Conservation (phyloP, 2,113 vertebrate species). For the Octodon degus region DNA sequence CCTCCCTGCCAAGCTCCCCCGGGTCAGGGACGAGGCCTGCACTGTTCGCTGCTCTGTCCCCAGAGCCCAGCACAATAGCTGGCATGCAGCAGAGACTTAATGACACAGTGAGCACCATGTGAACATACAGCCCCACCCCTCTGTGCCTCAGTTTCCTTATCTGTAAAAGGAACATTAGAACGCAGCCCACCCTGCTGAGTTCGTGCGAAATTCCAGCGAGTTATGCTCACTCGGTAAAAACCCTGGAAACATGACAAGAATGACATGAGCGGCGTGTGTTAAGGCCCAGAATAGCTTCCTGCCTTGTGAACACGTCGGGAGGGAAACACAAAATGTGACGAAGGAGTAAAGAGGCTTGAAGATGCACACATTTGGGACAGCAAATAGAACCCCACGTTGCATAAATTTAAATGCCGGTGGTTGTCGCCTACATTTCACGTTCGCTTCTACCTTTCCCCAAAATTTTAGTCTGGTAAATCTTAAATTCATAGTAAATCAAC, state of each 20-base stretch:
- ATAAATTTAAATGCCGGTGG: rapidly evolving
- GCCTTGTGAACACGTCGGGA: rapidly evolving
- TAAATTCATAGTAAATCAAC: not conserved
- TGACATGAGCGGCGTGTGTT: not conserved
- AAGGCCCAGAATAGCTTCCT: not conserved
- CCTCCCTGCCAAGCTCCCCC: not conserved
- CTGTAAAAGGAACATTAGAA: not conserved
- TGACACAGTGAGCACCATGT: rapidly evolving
- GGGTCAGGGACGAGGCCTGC: not conserved
- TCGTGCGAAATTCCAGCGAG: not conserved
- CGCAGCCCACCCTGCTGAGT: no score
- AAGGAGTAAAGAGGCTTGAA: not conserved
- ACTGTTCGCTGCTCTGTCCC: not conserved
- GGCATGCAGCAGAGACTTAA: not conserved
- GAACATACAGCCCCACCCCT: rapidly evolving
- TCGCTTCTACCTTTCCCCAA: not conserved
- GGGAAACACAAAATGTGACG: not conserved
- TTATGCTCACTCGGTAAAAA: rapidly evolving
- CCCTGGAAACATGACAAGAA: not conserved
- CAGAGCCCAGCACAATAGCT: not conserved
- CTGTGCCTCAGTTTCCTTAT: not conserved
- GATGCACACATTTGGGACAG: rapidly evolving
- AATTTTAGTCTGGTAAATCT: not conserved
- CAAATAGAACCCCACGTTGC: rapidly evolving
- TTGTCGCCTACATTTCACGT: not conserved